Conservation (phyloP, 2,113 vertebrate genomes). For the Mesocricetus auratus region DNA sequence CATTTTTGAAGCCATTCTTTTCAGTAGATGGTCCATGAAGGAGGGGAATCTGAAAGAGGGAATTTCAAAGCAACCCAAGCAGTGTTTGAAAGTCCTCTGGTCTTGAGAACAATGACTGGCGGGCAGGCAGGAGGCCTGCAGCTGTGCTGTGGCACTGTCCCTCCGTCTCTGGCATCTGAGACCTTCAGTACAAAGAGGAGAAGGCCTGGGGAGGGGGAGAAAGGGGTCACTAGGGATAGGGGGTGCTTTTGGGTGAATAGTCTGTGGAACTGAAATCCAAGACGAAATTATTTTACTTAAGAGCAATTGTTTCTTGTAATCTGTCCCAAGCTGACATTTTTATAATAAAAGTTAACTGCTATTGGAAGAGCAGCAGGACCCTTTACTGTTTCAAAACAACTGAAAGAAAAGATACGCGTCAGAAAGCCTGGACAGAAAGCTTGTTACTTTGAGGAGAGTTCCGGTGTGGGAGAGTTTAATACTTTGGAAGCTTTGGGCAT, state of each 20-base stretch:
- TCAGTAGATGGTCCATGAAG: slow-evolving; percentile 71
- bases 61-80: slow-evolving; percentile 78
- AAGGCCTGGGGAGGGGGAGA: slow-evolving; percentile 66
- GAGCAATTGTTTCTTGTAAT: slow-evolving; percentile 59
- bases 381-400: slow-evolving; percentile 55
- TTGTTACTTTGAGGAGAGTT: slow-evolving; percentile 59
- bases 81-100: slow-evolving; percentile 73
- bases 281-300: slow-evolving; percentile 66
- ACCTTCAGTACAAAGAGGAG: slow-evolving; percentile 72
- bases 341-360: slow-evolving; percentile 59
- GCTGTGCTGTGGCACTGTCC: slow-evolving; percentile 75
- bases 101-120: slow-evolving; percentile 81
- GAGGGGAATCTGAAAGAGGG: slow-evolving; percentile 77
- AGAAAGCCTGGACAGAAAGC: slow-evolving; percentile 3
- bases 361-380: slow-evolving; percentile 19
- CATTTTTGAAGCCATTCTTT: slow-evolving; percentile 76
- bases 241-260: slow-evolving; percentile 35
- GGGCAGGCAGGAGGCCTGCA: slow-evolving; percentile 79
- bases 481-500: slow-evolving; percentile 36
- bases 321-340: slow-evolving; percentile 61
- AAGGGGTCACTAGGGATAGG: not conserved
- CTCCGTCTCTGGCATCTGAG: slow-evolving; percentile 72
- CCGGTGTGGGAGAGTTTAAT: slow-evolving; percentile 17
- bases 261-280: slow-evolving; percentile 64
- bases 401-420: not conserved